A percentile compares a stretch with the other conserved stretches of the same genome.
phyloP scores from a whole-genome alignment of 2,797 vertebrate species.

The Ara ararauna region DNA sequence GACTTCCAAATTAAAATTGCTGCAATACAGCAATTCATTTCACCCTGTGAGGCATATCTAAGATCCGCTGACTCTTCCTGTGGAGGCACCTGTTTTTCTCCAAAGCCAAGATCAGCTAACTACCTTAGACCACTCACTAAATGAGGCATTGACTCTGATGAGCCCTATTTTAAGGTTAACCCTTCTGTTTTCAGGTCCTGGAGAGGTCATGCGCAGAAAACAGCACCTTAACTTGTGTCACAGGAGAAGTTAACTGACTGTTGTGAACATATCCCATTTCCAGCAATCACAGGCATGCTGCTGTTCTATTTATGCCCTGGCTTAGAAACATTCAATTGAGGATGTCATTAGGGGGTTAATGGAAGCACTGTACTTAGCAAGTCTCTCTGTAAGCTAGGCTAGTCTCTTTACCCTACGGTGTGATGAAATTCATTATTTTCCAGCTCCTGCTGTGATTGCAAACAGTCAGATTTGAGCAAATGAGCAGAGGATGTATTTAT shows the following conservation, averaged over 20 bases:
- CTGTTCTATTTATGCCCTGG: slow-evolving; percentile 31
- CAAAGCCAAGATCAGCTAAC: neutral
- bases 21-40: slow-evolving; percentile 67
- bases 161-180: neutral
- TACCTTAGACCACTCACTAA: neutral
- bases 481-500: slow-evolving; percentile 49
- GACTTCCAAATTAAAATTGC: slow-evolving; percentile 65
- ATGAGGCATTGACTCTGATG: neutral
- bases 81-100: slow-evolving; percentile 51
- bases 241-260: neutral
- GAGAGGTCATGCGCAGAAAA: neutral
- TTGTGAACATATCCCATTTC: neutral
- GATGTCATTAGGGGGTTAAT: slow-evolving; percentile 50
- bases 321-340: slow-evolving; percentile 4
- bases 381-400: neutral
- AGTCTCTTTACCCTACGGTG: neutral
- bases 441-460: slow-evolving; percentile 51
- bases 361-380: neutral
- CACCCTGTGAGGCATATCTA: slow-evolving; percentile 46
- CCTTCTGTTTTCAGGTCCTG: slow-evolving; percentile 1
- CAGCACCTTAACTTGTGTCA: neutral
- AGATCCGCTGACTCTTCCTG: slow-evolving; percentile 65
- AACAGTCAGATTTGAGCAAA: slow-evolving; percentile 52
- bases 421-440: slow-evolving; percentile 56
- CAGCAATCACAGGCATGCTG: neutral